Evolutionary conservation across 2,888 invertebrate species (phyloP), one percentile per base, ranked within the genome.

Genomic region (Phaonia tiefii): DNA sequence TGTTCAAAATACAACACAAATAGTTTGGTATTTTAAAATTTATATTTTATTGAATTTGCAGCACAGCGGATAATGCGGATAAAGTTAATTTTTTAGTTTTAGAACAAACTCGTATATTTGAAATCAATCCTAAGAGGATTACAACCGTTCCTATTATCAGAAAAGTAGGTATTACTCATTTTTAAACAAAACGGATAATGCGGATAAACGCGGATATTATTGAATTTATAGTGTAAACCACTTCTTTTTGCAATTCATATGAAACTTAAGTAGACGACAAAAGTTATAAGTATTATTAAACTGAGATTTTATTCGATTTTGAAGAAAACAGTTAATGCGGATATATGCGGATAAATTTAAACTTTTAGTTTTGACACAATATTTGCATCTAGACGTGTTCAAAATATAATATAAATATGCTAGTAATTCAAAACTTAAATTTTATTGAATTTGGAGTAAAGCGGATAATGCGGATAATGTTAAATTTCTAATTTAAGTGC

Each of bases 131-230:
- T n/a, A n/a, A n/a, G n/a, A n/a, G n/a, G n/a, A n/a, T n/a, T n/a
- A n/a, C n/a, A n/a, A n/a, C n/a, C n/a, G n/a, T n/a, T 2, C 15
- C 15, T 4, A 46, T 17, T 15, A 15, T 46, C 17, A 17, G 5
- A 10, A 46, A 46, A 20, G 22, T 51, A 20, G 7, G 17, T 2
- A 20, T 20, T 11, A 22, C 8, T 20, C 20, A 51, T 15, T 49
- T n/a, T n/a, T 51, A 10, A 13, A 8, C 17, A 22, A 20, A 20
- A 1, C 51, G 51, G 5, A 51, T 51, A 51, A 51, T 20, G 20
- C 51, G 51, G 51, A 51, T 51, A 51, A 51, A 17, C 17, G 51
- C 51, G 17, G 51, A 51, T 51, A 51, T 20, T 5, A n/a, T 31
- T 31, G 3, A 31, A 31, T 31, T 31, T 31, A 3, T 31, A 31